These are phyloP conservation scores for Alexandromys fortis DNA, from an alignment of 2,113 vertebrate species.

Conservation along the genomic window DNA sequence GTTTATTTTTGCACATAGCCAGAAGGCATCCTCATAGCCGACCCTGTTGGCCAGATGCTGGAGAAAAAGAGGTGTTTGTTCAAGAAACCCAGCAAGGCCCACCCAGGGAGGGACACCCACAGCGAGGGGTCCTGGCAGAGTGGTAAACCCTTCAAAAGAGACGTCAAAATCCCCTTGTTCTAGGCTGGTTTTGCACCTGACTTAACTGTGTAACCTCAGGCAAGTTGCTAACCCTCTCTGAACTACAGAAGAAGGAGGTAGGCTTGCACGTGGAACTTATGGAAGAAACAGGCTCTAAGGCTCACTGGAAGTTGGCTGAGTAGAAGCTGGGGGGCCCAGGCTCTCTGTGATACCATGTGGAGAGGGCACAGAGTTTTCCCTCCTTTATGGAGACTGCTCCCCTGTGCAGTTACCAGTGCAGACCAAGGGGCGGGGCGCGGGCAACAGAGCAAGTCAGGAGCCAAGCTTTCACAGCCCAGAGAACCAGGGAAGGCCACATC, in stretches of 20 bases:
- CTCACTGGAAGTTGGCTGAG: not conserved
- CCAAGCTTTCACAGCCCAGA: not conserved
- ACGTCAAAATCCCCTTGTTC: not conserved
- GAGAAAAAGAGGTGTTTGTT: constrained; percentile 51
- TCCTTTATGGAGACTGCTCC: not conserved
- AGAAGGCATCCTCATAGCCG: constrained; percentile 46
- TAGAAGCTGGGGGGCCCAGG: not conserved
- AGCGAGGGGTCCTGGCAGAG: not conserved
- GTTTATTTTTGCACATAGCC: constrained; percentile 66
- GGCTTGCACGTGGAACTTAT: not conserved
- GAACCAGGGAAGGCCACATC: not conserved
- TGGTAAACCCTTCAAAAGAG: not conserved
- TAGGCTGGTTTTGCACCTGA: not conserved
- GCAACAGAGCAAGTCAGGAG: not conserved
- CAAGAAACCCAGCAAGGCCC: constrained; percentile 52
- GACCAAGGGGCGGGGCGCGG: not conserved
- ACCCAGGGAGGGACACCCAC: constrained; percentile 65
- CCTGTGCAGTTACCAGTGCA: not conserved
- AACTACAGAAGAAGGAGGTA: not conserved
- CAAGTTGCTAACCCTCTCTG: not conserved
- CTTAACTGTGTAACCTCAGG: constrained; percentile 1
- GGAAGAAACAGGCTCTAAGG: not conserved
- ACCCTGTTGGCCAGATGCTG: constrained; percentile 56
- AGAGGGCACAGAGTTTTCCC: not conserved
- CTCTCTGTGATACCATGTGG: not conserved